These are phyloP conservation scores for Oryzias javanicus DNA, from an alignment of 2,113 vertebrate species.

Conservation along the genomic window DNA sequence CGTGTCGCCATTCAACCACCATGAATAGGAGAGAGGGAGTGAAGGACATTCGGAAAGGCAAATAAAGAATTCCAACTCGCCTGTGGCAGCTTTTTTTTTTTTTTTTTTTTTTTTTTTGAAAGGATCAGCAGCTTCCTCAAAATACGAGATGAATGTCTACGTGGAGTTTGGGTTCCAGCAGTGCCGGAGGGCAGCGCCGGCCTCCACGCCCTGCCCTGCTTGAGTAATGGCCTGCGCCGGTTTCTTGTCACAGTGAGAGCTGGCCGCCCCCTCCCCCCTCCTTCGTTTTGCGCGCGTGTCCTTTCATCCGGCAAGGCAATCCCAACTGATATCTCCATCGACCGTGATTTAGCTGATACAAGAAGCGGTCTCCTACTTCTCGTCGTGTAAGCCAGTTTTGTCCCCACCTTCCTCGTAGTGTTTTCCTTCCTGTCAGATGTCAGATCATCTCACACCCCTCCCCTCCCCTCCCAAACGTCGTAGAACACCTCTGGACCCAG, in stretches of 20 bases:
- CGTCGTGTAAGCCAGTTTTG: slow-evolving; percentile 14
- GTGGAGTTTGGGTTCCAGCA: slow-evolving; percentile 38
- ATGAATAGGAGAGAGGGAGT: too few relatives aligned
- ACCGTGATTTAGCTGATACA: slow-evolving; percentile 76
- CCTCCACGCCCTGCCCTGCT: slow-evolving; percentile 37
- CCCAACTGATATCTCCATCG: slow-evolving; percentile 81
- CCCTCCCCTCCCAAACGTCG: slow-evolving; percentile 4
- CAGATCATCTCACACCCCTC: slow-evolving; percentile 31
- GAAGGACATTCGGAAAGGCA: too few relatives aligned
- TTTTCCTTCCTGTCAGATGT: slow-evolving; percentile 36
- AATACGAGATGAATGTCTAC: slow-evolving; percentile 30
- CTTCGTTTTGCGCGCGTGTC: slow-evolving; percentile 73
- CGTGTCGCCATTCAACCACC: too few relatives aligned
- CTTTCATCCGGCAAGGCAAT: slow-evolving; percentile 75
- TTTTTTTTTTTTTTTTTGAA: too few relatives aligned
- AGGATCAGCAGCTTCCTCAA: slow-evolving; percentile 16
- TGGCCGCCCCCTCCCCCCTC: slow-evolving; percentile 64
- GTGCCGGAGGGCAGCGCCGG: slow-evolving; percentile 43
- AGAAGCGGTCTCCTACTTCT: slow-evolving; percentile 40
- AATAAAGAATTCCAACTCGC: slow-evolving; percentile 27
- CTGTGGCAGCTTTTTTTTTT: not conserved
- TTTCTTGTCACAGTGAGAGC: slow-evolving; percentile 78
- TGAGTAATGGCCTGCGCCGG: slow-evolving; percentile 79
- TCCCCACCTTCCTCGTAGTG: slow-evolving; percentile 25
- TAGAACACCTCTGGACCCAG: slow-evolving; percentile 40